Evolutionary conservation across 2,797 vertebrate species (phyloP).

Genomic region (Lacerta agilis): DNA sequence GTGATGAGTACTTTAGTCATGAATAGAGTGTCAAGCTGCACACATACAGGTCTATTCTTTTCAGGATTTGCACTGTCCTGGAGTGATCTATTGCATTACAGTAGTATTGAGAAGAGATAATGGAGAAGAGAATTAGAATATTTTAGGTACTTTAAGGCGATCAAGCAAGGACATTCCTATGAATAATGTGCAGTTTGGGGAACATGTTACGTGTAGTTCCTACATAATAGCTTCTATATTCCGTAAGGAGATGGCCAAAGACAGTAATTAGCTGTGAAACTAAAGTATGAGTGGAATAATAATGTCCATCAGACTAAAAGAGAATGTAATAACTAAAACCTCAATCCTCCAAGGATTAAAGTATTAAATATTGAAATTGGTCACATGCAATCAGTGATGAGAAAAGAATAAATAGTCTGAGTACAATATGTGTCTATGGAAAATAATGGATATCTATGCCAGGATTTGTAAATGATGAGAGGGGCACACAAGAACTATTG

Average conservation of each 20-base stretch:
- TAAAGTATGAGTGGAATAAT: conserved; percentile 67
- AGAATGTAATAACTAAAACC: conserved; percentile 63
- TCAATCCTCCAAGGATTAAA: conserved; percentile 56
- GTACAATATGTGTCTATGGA: conserved; percentile 16
- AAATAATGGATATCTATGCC: conserved; percentile 45
- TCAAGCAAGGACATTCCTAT: conserved; percentile 49
- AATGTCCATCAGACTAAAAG: conserved; percentile 65
- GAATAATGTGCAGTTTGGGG: conserved; percentile 46
- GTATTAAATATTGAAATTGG: conserved; percentile 63
- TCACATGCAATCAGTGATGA: conserved; percentile 43
- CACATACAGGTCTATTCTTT: conserved; percentile 25
- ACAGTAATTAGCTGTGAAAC: conserved; percentile 71
- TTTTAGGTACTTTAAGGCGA: conserved; percentile 39
- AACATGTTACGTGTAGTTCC: conserved; percentile 54
- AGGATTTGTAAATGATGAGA: conserved; percentile 8
- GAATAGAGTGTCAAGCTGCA: conserved; percentile 55
- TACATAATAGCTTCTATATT: conserved; percentile 59
- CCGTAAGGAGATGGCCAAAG: conserved; percentile 62
- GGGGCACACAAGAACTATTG: neutral
- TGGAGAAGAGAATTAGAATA: conserved; percentile 6
- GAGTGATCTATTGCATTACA: conserved; percentile 40
- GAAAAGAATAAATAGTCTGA: conserved; percentile 45
- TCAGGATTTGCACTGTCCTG: conserved; percentile 1
- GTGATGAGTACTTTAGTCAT: conserved; percentile 51
- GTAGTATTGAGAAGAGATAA: conserved; percentile 31